These are phyloP conservation scores for Poeciliopsis prolifica DNA, from an alignment of 2,113 vertebrate species.

Conservation along the genomic window DNA sequence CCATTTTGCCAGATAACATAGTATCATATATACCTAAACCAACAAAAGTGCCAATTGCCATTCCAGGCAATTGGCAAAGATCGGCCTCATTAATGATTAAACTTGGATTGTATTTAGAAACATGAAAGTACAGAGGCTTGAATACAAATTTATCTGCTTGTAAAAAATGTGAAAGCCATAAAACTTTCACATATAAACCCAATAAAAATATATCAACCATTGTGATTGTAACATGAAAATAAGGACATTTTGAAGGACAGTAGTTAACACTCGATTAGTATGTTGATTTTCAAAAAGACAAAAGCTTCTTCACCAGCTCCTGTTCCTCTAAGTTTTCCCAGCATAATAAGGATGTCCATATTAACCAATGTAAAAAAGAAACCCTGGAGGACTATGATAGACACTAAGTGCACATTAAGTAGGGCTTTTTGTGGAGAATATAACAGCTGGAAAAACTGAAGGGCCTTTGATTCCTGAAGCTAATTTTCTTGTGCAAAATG, in stretches of 20 bases:
- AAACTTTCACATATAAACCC: neutral
- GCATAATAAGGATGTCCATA: constrained; percentile 15
- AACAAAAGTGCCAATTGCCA: too few species aligned
- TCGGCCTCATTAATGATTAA: neutral
- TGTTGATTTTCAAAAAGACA: constrained; percentile 5
- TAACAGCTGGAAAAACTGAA: constrained; percentile 31
- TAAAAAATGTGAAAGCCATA: too few species aligned
- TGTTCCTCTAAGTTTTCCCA: neutral
- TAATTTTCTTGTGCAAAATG: constrained; percentile 33
- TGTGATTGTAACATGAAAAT: neutral
- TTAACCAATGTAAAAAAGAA: constrained; percentile 53
- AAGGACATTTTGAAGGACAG: too few species aligned
- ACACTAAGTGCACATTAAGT: constrained; percentile 41
- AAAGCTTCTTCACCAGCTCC: constrained; percentile 9
- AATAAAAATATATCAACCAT: neutral
- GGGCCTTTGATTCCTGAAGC: constrained; percentile 9
- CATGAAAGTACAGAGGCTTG: neutral
- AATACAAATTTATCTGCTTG: neutral
- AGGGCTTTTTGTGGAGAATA: constrained; percentile 22
- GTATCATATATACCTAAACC: too few species aligned
- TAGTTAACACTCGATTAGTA: neutral
- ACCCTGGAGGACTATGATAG: constrained; percentile 4
- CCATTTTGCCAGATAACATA: too few species aligned
- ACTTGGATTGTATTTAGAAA: neutral
- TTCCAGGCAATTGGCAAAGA: too few species aligned